Evolutionary conservation across 2,797 vertebrate genomes (phyloP).

Genomic region (Spinus pinus): DNA sequence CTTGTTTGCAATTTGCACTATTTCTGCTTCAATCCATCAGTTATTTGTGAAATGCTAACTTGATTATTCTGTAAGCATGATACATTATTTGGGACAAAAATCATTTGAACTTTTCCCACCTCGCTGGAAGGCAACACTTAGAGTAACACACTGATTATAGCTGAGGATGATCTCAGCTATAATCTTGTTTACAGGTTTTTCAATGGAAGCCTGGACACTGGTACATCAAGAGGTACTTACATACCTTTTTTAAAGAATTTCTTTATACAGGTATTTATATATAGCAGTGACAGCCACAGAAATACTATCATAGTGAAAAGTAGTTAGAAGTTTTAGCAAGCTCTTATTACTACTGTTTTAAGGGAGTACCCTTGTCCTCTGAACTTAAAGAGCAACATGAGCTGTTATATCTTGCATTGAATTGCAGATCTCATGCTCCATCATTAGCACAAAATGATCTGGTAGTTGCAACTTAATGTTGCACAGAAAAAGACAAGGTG

Average conservation of each 20-base stretch:
- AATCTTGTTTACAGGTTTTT: neutral
- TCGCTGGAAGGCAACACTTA: neutral
- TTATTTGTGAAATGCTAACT: neutral
- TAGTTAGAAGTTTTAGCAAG: neutral
- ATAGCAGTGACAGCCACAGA: neutral
- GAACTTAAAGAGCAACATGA: neutral
- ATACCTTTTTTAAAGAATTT: neutral
- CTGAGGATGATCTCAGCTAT: neutral
- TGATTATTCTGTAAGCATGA: neutral
- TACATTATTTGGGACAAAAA: neutral
- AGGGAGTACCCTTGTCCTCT: neutral
- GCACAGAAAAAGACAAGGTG: neutral
- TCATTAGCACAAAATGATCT: neutral
- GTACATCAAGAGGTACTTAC: neutral
- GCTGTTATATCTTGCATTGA: neutral
- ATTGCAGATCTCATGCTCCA: neutral
- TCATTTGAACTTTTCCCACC: neutral
- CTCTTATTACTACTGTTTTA: neutral
- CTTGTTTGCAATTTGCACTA: neutral
- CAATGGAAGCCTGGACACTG: neutral
- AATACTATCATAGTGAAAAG: neutral
- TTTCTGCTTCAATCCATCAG: neutral
- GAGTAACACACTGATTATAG: neutral
- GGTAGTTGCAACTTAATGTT: neutral
- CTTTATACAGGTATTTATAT: neutral